Percentiles rank a stretch among this genome's conserved stretches.
These are phyloP conservation scores for Idaea biselata DNA, from an alignment of 2,888 invertebrate species.

Conservation along the genomic window DNA sequence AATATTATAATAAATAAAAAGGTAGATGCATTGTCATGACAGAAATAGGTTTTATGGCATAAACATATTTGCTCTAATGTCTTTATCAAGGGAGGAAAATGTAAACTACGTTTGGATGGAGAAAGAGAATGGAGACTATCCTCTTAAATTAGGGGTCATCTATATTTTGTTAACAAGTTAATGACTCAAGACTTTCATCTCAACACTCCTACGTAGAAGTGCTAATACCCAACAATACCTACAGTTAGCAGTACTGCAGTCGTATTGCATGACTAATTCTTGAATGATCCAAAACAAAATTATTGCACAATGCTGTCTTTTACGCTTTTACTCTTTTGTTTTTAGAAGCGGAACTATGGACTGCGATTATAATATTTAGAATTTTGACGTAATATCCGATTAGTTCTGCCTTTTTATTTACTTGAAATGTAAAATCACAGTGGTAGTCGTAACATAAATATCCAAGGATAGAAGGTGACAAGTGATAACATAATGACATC, in stretches of 20 bases:
- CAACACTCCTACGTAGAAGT: background rate
- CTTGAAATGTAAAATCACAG: background rate
- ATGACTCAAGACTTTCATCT: slow-evolving; percentile 4
- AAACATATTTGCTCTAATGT: too few relatives aligned
- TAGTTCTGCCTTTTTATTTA: background rate
- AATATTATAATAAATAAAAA: too few relatives aligned
- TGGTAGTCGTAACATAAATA: background rate
- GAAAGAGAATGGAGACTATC: too few relatives aligned
- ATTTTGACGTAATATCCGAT: background rate
- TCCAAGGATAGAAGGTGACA: background rate
- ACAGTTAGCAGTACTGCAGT: background rate
- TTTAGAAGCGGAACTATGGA: background rate
- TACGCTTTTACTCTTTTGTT: slow-evolving; percentile 6
- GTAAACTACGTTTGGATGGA: too few relatives aligned
- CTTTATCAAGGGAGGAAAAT: too few relatives aligned
- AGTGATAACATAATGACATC: background rate
- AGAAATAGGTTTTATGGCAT: too few relatives aligned
- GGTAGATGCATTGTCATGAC: too few relatives aligned
- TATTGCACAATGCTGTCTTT: background rate
- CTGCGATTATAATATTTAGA: background rate
- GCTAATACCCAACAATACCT: too few relatives aligned
- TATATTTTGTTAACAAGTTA: slow-evolving; percentile 12
- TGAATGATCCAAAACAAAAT: background rate
- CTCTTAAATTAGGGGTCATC: slow-evolving; percentile 3
- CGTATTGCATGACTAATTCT: background rate